A percentile compares a stretch with the other conserved stretches of the same genome.
phyloP scores from a whole-genome alignment of 2,797 vertebrate species.

The Aldrovandia affinis region DNA sequence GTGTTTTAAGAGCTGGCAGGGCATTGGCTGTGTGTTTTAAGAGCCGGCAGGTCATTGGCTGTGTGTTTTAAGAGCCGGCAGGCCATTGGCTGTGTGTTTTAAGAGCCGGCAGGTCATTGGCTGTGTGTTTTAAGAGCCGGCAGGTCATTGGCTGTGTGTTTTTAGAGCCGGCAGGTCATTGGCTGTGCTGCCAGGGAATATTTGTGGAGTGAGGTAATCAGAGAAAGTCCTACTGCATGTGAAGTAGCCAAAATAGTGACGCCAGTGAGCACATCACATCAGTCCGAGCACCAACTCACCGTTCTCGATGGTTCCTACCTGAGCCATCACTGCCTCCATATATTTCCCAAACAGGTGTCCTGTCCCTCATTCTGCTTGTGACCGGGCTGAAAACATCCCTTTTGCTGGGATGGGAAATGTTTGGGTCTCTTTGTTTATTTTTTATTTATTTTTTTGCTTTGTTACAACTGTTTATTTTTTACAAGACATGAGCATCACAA shows the following conservation, averaged over 20 bases:
- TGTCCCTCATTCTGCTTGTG: neutral
- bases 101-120: too few species aligned
- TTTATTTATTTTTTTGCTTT: neutral
- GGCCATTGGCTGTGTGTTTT: too few species aligned
- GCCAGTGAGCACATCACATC: neutral
- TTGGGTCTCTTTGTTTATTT: neutral
- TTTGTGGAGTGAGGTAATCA: neutral
- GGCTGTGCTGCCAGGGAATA: neutral
- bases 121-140: neutral
- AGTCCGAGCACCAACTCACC: neutral
- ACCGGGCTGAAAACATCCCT: neutral
- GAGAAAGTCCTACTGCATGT: neutral
- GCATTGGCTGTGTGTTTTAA: too few species aligned
- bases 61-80: too few species aligned
- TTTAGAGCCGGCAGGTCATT: neutral
- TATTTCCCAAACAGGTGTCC: neutral
- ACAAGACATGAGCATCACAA: neutral
- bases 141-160: too few species aligned
- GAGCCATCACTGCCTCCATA: conserved; percentile 9
- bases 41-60: too few species aligned
- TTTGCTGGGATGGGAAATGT: neutral
- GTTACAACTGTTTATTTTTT: neutral
- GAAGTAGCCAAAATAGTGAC: neutral
- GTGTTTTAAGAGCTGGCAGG: too few species aligned
- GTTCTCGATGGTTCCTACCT: neutral